Base-by-base conservation (phyloP, 30 jellyfish, hydroid and myxozoan genomes). In the Pelagia noctiluca region DNA sequence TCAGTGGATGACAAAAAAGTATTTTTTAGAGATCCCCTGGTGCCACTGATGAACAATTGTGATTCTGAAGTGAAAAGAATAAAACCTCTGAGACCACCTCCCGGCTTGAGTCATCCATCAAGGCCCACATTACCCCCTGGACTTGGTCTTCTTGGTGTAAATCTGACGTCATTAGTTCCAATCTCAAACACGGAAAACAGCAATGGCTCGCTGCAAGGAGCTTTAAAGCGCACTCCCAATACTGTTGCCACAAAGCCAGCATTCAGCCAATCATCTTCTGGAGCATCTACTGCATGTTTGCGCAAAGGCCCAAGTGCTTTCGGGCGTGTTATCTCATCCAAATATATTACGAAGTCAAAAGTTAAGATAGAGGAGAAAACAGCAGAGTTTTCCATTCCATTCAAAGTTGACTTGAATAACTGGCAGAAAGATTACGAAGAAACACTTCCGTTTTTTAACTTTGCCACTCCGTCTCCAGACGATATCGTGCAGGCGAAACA, bases 381-480 rank as follows among this genome's bases (percentile, higher is more conserved):
- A 52, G 28, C 7, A 0, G 76, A 53, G 1, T 75, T 50, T 32
- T 3, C 35, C 0, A 2, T 75, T 16, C 87, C 87, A 1, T 12
- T 50, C 3, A 32, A 62, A 18, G 34, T 78, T 0, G 72, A 78
- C 33, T 36, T 53, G 71, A 48, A 81, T 1, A 46, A 47, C 32
- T 0, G 61, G 4, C 24, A 19, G 36, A 50, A 32, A 7, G 47
- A 36, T 16, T 50, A 62, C 16, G 42, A 22, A 19, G 72, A 34
- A 21, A 33, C 23, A 18, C 36, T 53, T 11, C 63, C 61, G 19
- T 50, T 65, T 22, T 85, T 57, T 71, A 67, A 62, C 30, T 91
- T 91, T 67, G 36, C 89, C 50, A 70, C 91, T 0, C 98, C 96
- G n/a, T 91, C 98, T 47, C 98, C 93, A 29, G 98, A 91, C 53